Conservation (phyloP, 2,113 vertebrate species). For the Nothoprocta pentlandii region DNA sequence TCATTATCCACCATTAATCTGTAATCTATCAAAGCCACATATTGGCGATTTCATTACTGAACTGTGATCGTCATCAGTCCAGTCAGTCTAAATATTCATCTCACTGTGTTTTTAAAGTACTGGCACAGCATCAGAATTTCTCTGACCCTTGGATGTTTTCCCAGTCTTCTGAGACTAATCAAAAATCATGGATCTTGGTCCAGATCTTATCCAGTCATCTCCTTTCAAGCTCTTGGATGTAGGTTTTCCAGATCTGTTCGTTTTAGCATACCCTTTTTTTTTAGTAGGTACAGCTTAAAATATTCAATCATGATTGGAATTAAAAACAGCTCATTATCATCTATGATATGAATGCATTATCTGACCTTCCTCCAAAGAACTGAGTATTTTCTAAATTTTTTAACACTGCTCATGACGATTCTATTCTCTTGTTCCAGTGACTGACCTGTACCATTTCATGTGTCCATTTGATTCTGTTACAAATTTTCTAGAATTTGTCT, state of each 20-base stretch:
- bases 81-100: not conserved
- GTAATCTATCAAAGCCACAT: not conserved
- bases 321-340: constrained; percentile 32
- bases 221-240: constrained; percentile 14
- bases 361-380: not conserved
- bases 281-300: constrained; percentile 14
- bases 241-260: not conserved
- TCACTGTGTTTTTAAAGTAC: not conserved
- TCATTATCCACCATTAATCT: constrained; percentile 35
- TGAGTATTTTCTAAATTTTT: constrained; percentile 3
- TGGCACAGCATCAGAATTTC: not conserved
- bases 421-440: constrained; percentile 3
- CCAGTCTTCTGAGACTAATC: constrained; percentile 19
- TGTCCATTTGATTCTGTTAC: not conserved
- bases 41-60: not conserved
- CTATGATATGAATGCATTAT: not conserved
- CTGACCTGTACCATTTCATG: not conserved
- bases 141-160: constrained; percentile 41
- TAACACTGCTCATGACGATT: not conserved
- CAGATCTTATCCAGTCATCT: not conserved
- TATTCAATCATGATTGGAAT: constrained; percentile 41
- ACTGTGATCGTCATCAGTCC: not conserved
- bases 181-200: not conserved
- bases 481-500: not conserved
- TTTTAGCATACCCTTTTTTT: constrained; percentile 11